These are phyloP conservation scores for Neogale vison DNA, from an alignment of 2,113 vertebrate genomes.

Conservation along the genomic window DNA sequence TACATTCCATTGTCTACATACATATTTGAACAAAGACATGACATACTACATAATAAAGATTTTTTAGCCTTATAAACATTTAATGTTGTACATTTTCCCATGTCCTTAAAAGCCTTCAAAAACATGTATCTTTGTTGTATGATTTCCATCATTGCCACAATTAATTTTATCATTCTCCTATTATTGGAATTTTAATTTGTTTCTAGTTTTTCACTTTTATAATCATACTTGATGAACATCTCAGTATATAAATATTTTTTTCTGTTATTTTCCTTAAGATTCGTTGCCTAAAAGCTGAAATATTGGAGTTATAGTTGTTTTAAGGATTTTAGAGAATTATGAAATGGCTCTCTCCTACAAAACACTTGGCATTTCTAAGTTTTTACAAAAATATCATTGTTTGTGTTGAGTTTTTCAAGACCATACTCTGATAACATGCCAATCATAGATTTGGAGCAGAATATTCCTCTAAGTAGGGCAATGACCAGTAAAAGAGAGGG, in stretches of 20 bases:
- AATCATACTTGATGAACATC: neutral
- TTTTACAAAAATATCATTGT: neutral
- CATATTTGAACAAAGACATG: conserved; percentile 37
- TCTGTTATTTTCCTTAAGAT: neutral
- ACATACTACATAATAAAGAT: conserved; percentile 3
- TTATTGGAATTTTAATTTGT: neutral
- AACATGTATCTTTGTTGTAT: conserved; percentile 23
- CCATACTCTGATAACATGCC: neutral
- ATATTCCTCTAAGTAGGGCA: neutral
- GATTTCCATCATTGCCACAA: conserved; percentile 24
- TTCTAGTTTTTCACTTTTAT: conserved; percentile 34
- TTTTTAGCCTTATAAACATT: conserved; percentile 37
- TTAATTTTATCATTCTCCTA: conserved; percentile 18
- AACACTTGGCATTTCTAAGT: neutral
- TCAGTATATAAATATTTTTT: neutral
- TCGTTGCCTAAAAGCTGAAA: conserved; percentile 9
- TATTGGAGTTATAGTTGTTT: neutral
- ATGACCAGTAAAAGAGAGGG: neutral
- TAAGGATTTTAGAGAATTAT: conserved; percentile 29
- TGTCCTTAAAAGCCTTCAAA: conserved; percentile 54
- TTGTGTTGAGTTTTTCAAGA: neutral
- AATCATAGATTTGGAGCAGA: neutral
- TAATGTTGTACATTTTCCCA: conserved; percentile 42
- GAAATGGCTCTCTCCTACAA: neutral
- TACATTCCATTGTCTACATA: conserved; percentile 52